Evolutionary conservation across 2,888 invertebrate species (phyloP).

Genomic region (Melanostoma mellinum): DNA sequence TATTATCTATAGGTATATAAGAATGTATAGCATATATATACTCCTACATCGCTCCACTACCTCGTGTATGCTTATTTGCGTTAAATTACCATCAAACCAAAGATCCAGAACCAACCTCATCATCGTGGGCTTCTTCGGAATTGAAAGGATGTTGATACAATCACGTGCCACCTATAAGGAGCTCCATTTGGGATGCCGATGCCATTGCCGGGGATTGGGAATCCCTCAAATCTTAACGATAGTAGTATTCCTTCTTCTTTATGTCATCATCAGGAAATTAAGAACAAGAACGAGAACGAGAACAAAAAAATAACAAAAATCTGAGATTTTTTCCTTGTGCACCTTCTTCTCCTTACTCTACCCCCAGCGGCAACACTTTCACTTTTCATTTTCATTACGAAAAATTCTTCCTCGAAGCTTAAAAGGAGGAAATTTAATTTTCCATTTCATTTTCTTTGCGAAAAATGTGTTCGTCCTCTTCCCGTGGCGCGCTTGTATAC

Average conservation of each 20-base stretch:
- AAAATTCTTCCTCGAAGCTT: slow-evolving; percentile 32
- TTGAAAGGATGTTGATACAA: slow-evolving; percentile 73
- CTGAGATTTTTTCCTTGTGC: slow-evolving; percentile 20
- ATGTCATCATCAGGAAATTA: slow-evolving; percentile 73
- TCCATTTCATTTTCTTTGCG: slow-evolving; percentile 66
- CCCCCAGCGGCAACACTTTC: slow-evolving; percentile 47
- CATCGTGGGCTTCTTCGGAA: slow-evolving; percentile 62
- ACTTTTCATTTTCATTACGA: slow-evolving; percentile 72
- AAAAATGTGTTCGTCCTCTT: slow-evolving; percentile 23
- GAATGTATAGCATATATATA: not conserved
- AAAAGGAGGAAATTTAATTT: slow-evolving; percentile 69
- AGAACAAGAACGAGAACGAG: slow-evolving; percentile 37
- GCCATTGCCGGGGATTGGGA: slow-evolving; percentile 24
- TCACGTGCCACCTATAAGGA: slow-evolving; percentile 61
- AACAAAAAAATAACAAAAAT: slow-evolving; percentile 33
- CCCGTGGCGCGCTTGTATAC: slow-evolving; percentile 25
- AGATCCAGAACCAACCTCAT: slow-evolving; percentile 69
- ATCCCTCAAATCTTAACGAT: slow-evolving; percentile 66
- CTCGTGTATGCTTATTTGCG: slow-evolving; percentile 66
- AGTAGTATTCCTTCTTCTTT: slow-evolving; percentile 59
- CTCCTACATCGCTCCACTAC: not conserved
- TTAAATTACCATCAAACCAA: slow-evolving; percentile 73
- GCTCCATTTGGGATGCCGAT: slow-evolving; percentile 3
- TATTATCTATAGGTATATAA: too few species aligned
- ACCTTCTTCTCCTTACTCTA: not conserved